These are phyloP conservation scores for Aspidapion aeneum DNA, from an alignment of 2,888 invertebrate genomes.

Conservation along the genomic window DNA sequence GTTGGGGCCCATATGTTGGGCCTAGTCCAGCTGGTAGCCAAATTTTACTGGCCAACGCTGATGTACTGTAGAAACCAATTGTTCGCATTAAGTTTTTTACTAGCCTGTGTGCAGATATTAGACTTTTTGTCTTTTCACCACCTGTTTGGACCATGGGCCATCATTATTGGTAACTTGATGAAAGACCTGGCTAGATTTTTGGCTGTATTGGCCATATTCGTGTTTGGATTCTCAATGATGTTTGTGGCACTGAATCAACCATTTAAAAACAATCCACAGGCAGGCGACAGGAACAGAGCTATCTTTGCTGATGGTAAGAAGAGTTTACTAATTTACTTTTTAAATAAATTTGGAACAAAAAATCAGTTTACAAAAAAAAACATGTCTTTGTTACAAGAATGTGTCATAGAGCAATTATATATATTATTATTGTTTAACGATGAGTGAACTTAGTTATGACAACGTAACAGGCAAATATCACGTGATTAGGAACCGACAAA, in stretches of 20 bases:
- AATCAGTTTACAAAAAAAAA: no score
- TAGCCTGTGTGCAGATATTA: slow-evolving; percentile 96
- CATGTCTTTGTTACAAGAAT: no score
- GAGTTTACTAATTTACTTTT: background rate
- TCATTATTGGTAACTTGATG: slow-evolving; percentile 95
- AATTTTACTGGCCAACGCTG: slow-evolving; percentile 76
- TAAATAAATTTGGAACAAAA: background rate
- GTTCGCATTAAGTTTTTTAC: slow-evolving; percentile 90
- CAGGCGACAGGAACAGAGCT: slow-evolving; percentile 11
- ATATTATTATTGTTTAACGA: no score
- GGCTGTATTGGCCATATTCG: slow-evolving; percentile 96
- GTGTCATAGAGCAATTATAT: no score
- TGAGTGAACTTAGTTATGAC: no score
- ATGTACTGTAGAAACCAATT: slow-evolving; percentile 97
- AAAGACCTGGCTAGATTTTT: slow-evolving; percentile 95
- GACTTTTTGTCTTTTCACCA: slow-evolving; percentile 99
- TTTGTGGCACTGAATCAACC: slow-evolving; percentile 96
- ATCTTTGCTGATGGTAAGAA: slow-evolving; percentile 74
- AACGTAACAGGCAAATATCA: no score
- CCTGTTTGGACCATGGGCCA: slow-evolving; percentile 99
- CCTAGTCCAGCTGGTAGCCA: slow-evolving; percentile 58
- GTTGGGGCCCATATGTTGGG: slow-evolving; percentile 87
- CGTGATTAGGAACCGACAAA: no score
- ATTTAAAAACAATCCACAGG: slow-evolving; percentile 56
- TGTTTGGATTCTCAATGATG: slow-evolving; percentile 97